phyloP scores from a whole-genome alignment of 2,113 vertebrate species.

The Pteruthius melanotis region DNA sequence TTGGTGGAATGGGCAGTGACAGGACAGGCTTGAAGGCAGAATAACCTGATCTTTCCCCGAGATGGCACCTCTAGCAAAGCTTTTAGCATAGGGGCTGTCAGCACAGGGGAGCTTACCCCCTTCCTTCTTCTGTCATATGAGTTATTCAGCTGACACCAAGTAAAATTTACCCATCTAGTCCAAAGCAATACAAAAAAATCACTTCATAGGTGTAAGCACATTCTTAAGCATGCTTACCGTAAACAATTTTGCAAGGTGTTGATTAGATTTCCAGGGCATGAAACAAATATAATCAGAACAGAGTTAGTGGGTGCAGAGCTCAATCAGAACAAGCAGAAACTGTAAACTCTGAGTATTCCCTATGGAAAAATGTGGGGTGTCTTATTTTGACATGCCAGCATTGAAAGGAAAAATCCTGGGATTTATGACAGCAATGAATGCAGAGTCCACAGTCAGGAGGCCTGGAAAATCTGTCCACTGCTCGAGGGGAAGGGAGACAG shows the following conservation, averaged over 20 bases:
- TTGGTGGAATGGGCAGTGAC: neutral
- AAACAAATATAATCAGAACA: neutral
- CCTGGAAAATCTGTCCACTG: slow-evolving; percentile 35
- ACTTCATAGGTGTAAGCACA: neutral
- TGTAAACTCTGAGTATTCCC: neutral
- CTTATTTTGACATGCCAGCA: neutral
- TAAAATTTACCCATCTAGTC: neutral
- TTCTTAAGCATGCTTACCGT: neutral
- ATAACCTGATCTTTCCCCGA: neutral
- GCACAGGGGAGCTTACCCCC: neutral
- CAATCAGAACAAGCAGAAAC: neutral
- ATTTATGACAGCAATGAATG: slow-evolving; percentile 22
- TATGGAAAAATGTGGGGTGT: neutral
- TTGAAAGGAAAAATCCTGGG: neutral
- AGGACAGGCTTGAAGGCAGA: neutral
- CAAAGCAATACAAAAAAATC: neutral
- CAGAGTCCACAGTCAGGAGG: slow-evolving; percentile 20
- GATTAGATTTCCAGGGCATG: neutral
- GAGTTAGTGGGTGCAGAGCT: neutral
- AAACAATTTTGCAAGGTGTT: neutral
- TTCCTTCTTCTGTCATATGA: neutral
- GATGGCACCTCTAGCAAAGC: neutral
- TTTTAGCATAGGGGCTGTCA: neutral
- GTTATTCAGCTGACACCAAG: neutral
- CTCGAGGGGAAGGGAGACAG: slow-evolving; percentile 38